Evolutionary conservation across 1,140 invertebrate genomes (phyloP), one percentile per base, ranked within the genome.

Genomic region (Drosophila ficusphila): DNA sequence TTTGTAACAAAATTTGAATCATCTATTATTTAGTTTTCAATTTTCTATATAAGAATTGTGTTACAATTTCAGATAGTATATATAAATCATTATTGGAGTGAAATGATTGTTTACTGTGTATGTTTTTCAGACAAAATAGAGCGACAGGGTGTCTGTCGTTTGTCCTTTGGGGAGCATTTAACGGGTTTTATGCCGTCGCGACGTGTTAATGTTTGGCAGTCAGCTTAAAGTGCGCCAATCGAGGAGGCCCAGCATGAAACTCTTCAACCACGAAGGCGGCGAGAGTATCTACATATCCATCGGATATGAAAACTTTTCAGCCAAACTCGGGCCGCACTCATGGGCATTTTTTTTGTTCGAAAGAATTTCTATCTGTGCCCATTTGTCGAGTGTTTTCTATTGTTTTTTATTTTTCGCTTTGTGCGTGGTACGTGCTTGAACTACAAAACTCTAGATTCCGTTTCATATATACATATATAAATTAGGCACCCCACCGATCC

Each of bases 391-490:
- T 79, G 67, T 65, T 67, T 58, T 65, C 60, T 48, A 79, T 64
- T 58, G 52, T 69, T 67, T 70, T 51, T 46, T 61, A 58, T 23
- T 71, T 60, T 41, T 71, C 34, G 68, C 58, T 71, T 76, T 62
- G 65, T 81, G 81, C 81, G 73, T 86, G 81, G 76, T 74, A 81
- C 81, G 81, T 86, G 81, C 82, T 88, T 86, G 58, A 86, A 88
- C 76, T 86, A 88, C 73, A 88, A 88, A 88, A 88, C 54, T 88
- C 58, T 49, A 86, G 82, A 86, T 86, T 81, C 77, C 58, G 46
- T 65, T 76, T 65, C 57, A 75, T 52, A 60, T 79, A 46, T 52
- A 60, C 76, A 46, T 34, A 19, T 38, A 16, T 52, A 25, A 34
- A 34, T 53, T 46, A 46, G 42, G 42, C 42, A 46, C 47, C 18